Conservation (phyloP, 2,797 vertebrate species). For the Sebastes oblongus region DNA sequence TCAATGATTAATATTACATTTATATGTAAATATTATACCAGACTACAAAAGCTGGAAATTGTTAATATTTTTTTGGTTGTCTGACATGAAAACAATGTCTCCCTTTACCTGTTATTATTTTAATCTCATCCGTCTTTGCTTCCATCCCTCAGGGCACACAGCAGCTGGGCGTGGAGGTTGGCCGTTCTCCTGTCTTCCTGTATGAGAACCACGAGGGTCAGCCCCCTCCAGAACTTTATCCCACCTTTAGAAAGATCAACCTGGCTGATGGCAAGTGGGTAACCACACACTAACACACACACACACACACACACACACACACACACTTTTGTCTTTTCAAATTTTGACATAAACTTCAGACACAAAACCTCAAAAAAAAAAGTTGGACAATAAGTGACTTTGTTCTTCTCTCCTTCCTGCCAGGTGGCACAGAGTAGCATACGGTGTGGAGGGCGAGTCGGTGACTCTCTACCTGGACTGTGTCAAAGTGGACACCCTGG, state of each 20-base stretch:
- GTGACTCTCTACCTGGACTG: conserved; percentile 94
- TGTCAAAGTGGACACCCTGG: conserved; percentile 86
- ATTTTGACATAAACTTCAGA: neutral
- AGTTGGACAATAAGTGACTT: neutral
- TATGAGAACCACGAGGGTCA: conserved; percentile 93
- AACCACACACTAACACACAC: conserved; percentile 25
- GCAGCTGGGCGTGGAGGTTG: conserved; percentile 93
- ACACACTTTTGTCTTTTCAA: neutral
- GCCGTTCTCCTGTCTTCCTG: conserved; percentile 92
- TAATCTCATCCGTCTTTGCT: neutral
- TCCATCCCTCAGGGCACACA: conserved; percentile 82
- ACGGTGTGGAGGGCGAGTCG: conserved; percentile 90
- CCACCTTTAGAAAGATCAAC: conserved; percentile 91
- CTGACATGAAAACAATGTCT: neutral
- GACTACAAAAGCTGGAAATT: neutral
- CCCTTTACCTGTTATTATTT: neutral
- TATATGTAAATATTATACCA: neutral
- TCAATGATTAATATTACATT: neutral
- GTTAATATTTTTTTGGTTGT: neutral
- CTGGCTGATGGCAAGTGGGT: conserved; percentile 95
- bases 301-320: conserved; percentile 12
- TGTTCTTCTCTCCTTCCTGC: neutral
- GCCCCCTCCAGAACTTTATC: conserved; percentile 92
- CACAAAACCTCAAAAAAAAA: neutral
- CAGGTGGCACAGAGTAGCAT: conserved; percentile 97